Percentiles rank a stretch among this genome's conserved stretches.
phyloP scores from a whole-genome alignment of 2,797 vertebrate species.

The Falco novaeseelandiae region DNA sequence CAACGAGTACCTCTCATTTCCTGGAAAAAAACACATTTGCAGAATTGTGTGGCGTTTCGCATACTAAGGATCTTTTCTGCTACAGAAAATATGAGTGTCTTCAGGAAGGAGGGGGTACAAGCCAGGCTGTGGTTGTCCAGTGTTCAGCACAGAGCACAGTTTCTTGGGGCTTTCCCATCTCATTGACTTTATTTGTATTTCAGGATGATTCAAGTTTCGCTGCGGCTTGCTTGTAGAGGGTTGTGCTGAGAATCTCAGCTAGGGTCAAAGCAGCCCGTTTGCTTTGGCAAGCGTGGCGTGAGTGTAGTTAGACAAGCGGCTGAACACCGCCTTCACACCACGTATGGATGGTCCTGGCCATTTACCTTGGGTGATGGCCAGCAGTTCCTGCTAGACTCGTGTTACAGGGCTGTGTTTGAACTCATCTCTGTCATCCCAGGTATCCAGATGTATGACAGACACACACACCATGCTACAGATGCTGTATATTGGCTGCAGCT shows the following conservation, averaged over 20 bases:
- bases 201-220: neutral
- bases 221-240: neutral
- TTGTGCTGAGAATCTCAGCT: neutral
- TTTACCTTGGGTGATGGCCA: constrained; percentile 42
- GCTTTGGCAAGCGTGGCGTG: neutral
- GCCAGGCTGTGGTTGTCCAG: neutral
- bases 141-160: neutral
- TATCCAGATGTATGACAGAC: neutral
- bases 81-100: neutral
- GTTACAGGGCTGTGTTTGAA: neutral
- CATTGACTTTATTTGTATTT: neutral
- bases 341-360: neutral
- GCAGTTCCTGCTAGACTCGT: neutral
- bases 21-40: neutral
- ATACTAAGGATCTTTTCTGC: neutral
- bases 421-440: neutral
- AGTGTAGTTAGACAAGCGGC: neutral
- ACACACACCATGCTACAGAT: neutral
- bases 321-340: accelerated
- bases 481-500: constrained; percentile 37
- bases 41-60: neutral
- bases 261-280: neutral
- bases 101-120: neutral
- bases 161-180: neutral
- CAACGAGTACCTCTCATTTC: neutral